phyloP scores from a whole-genome alignment of 2,888 invertebrate genomes.

The Philonicus albiceps region DNA sequence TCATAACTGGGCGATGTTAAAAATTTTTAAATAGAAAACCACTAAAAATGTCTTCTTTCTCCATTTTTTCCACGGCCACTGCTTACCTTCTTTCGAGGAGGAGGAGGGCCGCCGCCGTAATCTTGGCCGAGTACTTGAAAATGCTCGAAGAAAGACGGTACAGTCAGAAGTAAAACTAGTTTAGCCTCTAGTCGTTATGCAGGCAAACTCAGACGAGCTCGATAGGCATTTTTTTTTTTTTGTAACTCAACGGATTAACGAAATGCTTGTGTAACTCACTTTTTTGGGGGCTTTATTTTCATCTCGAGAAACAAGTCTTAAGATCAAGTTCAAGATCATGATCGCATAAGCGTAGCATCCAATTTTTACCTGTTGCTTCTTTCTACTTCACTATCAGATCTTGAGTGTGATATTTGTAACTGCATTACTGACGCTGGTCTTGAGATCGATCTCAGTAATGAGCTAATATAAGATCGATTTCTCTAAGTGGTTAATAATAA shows the following conservation, averaged over 20 bases:
- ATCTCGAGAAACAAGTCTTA: not conserved
- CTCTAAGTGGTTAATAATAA: not conserved
- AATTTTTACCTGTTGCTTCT: not conserved
- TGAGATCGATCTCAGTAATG: not conserved
- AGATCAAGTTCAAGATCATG: constrained; percentile 37
- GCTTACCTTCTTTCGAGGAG: not conserved
- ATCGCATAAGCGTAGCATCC: not conserved
- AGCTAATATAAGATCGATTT: not conserved
- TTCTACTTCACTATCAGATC: not conserved
- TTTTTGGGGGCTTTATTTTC: not conserved
- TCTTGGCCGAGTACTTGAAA: not conserved
- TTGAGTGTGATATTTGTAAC: not conserved
- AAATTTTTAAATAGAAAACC: constrained; percentile 20
- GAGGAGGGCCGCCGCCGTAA: not conserved
- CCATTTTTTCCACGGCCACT: constrained; percentile 28
- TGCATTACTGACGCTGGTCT: constrained; percentile 12
- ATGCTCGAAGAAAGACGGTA: not conserved
- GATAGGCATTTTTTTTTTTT: not conserved
- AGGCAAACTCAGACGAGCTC: not conserved
- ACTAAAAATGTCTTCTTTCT: constrained; percentile 7
- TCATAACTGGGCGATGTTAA: not conserved
- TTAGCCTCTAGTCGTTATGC: not conserved
- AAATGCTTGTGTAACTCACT: constrained; percentile 16
- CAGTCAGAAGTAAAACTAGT: not conserved
- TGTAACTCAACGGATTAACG: not conserved